These are phyloP conservation scores for Cranoglanis bouderius DNA, from an alignment of 2,113 vertebrate species.

Conservation along the genomic window DNA sequence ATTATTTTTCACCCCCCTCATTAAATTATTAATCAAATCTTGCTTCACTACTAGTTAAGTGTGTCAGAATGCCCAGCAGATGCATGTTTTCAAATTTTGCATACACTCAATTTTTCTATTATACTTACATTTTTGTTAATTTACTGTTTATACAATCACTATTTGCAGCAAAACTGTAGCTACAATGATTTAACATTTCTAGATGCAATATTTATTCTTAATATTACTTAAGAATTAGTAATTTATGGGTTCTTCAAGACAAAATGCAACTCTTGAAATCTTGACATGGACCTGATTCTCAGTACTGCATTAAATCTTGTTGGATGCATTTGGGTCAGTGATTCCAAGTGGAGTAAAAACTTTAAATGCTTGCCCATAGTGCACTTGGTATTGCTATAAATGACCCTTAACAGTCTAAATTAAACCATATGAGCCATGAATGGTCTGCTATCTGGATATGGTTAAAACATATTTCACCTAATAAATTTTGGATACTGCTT, in stretches of 20 bases:
- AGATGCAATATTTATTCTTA: neutral
- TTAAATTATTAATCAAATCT: neutral
- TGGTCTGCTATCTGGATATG: neutral
- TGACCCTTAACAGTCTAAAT: neutral
- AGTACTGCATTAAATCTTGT: neutral
- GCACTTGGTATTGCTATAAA: neutral
- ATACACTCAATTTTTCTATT: neutral
- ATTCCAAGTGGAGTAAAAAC: neutral
- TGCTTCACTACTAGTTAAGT: neutral
- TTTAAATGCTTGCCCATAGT: neutral
- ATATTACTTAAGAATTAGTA: neutral
- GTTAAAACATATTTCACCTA: neutral
- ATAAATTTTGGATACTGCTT: neutral
- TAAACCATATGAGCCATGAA: neutral
- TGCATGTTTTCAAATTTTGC: neutral
- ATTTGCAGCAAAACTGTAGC: neutral
- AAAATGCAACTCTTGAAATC: neutral
- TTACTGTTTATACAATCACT: neutral
- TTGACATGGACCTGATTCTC: neutral
- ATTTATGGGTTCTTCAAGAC: neutral
- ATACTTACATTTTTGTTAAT: neutral
- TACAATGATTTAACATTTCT: neutral
- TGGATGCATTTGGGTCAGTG: neutral
- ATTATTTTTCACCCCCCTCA: too few relatives aligned
- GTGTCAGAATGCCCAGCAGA: neutral